Percentiles rank a stretch among this genome's conserved stretches.
Evolutionary conservation across 2,113 vertebrate genomes (phyloP).

Genomic region (Oreochromis aureus): DNA sequence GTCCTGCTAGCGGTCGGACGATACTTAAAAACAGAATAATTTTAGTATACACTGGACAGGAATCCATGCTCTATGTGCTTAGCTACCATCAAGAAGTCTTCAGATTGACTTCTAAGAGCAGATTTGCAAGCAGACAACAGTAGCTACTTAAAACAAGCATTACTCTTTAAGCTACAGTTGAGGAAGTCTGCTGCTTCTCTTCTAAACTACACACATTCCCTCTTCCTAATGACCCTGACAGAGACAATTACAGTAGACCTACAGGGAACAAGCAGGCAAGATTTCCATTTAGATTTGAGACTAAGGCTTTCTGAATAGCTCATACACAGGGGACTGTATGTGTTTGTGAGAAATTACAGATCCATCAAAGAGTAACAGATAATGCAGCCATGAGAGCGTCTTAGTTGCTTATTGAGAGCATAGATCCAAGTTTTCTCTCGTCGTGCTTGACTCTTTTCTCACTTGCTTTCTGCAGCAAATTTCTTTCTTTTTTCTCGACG

Average conservation of each 20-base stretch:
- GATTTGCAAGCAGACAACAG: background rate
- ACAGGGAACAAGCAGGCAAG: constrained; percentile 39
- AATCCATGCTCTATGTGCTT: background rate
- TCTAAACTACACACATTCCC: constrained; percentile 37
- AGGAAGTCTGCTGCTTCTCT: background rate
- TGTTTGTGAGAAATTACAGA: constrained; percentile 2
- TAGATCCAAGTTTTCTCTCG: background rate
- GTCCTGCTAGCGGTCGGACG: background rate
- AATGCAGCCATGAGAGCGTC: background rate
- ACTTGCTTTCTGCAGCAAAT: constrained; percentile 2
- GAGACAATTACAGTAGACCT: constrained; percentile 44
- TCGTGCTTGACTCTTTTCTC: background rate
- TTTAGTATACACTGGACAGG: background rate
- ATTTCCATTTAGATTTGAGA: constrained; percentile 58
- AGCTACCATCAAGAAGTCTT: background rate
- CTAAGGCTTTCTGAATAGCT: background rate
- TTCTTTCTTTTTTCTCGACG: background rate
- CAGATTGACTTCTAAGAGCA: background rate
- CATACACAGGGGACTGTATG: background rate
- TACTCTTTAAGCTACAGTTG: background rate
- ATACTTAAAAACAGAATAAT: background rate
- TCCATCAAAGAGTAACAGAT: background rate
- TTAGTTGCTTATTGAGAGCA: background rate
- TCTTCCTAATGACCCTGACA: constrained; percentile 52
- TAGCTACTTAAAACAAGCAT: background rate